These are phyloP conservation scores for Poeciliopsis paucimaculata DNA, from an alignment of 2,797 vertebrate species.

Conservation along the genomic window DNA sequence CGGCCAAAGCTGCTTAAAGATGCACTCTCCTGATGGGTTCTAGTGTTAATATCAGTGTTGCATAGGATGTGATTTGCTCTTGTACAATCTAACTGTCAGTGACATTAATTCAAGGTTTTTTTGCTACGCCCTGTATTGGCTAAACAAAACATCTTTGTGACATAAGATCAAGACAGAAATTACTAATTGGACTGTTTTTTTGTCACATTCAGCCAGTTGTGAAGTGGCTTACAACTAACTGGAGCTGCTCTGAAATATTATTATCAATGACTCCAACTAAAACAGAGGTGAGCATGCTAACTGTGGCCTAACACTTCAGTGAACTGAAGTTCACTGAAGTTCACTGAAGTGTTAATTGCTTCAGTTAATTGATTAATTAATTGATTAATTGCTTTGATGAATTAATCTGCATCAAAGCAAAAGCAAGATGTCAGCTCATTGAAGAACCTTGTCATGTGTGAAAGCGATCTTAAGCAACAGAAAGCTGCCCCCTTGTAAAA, in stretches of 20 bases:
- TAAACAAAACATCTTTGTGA: background rate
- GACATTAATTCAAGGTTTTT: background rate
- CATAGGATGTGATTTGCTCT: background rate
- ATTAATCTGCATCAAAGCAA: background rate
- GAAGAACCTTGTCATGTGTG: background rate
- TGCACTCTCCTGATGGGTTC: conserved; percentile 23
- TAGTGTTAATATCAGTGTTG: background rate
- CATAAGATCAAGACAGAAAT: conserved; percentile 12
- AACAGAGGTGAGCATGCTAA: background rate
- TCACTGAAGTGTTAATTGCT: too few relatives aligned
- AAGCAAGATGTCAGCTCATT: background rate
- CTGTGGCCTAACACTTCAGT: background rate
- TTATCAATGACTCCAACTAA: background rate
- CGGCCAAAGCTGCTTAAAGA: conserved; percentile 40
- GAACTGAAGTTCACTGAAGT: too few relatives aligned
- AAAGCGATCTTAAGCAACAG: background rate
- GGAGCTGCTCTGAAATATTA: background rate
- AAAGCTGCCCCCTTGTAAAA: background rate
- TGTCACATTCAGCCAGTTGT: background rate
- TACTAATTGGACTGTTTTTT: conserved; percentile 11
- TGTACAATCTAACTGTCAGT: background rate
- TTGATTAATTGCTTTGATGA: too few relatives aligned
- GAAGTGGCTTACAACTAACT: background rate
- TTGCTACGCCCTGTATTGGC: background rate
- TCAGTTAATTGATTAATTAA: too few relatives aligned